Evolutionary conservation across 35 echinoderm and acorn worm species (phyloP).

Genomic region (Apostichopus californicus): DNA sequence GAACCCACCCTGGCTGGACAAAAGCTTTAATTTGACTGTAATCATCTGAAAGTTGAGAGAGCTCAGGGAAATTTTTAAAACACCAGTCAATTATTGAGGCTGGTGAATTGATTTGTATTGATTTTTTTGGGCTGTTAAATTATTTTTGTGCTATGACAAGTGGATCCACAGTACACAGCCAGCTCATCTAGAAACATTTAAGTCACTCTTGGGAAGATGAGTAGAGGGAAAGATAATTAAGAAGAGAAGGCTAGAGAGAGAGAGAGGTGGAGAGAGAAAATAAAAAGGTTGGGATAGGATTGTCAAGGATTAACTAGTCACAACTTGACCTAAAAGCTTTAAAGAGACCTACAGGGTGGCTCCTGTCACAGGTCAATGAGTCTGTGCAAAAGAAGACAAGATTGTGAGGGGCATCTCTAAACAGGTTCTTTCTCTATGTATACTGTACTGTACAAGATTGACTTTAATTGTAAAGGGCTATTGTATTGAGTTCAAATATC

Average conservation of each 20-base stretch:
- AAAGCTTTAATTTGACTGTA: no score
- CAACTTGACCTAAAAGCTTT: background rate
- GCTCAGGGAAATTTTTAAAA: background rate
- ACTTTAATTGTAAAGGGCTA: no score
- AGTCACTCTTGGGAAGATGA: background rate
- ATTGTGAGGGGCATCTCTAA: no score
- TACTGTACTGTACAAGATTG: no score
- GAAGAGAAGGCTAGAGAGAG: no score
- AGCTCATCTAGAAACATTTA: background rate
- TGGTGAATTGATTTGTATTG: background rate
- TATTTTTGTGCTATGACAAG: background rate
- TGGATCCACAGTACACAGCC: background rate
- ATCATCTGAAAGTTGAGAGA: no score
- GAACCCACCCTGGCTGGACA: no score
- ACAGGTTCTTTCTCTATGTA: no score
- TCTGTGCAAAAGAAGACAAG: background rate
- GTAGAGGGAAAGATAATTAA: background rate
- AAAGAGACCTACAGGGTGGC: background rate
- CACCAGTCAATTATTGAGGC: slow-evolving; percentile 3
- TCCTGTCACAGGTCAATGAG: background rate
- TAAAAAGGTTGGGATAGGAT: background rate
- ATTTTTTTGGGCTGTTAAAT: background rate
- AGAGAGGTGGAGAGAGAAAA: no score
- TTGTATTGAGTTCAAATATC: no score
- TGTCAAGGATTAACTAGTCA: background rate